Conservation (phyloP, 2,888 invertebrate genomes). For the Caenorhabditis sp. region DNA sequence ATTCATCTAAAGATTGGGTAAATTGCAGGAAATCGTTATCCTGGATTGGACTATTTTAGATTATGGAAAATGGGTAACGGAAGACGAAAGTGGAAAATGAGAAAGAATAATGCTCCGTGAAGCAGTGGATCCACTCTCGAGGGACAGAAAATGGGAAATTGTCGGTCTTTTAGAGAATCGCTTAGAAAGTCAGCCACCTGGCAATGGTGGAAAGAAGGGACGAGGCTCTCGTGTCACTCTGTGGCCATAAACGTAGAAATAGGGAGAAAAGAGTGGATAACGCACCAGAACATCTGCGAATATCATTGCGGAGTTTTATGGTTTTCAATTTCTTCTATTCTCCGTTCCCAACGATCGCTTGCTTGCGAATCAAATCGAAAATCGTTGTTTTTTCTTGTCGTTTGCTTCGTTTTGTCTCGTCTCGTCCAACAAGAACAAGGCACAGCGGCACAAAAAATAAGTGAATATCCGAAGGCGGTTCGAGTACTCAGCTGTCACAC, state of each 20-base stretch:
- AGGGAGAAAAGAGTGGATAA: slow-evolving; percentile 17
- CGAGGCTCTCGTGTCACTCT: slow-evolving; percentile 1
- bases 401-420: neutral
- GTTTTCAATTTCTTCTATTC: neutral
- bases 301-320: slow-evolving; percentile 59
- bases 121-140: neutral
- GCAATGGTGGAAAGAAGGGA: neutral
- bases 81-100: neutral
- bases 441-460: neutral
- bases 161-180: neutral
- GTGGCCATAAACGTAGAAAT: slow-evolving; percentile 24
- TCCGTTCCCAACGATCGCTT: slow-evolving; percentile 7
- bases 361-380: slow-evolving; percentile 36
- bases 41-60: neutral
- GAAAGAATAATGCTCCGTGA: neutral
- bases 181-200: slow-evolving; percentile 19
- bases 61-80: neutral
- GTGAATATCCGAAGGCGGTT: slow-evolving; percentile 30
- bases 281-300: slow-evolving; percentile 62
- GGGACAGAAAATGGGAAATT: neutral
- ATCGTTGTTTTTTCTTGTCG: slow-evolving; percentile 6
- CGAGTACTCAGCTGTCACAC: slow-evolving; percentile 34
- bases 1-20: slow-evolving; percentile 9
- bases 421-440: neutral
- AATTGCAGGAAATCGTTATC: slow-evolving; percentile 59